phyloP scores from a whole-genome alignment of 2,113 vertebrate species.

The Chaetodon auriga region DNA sequence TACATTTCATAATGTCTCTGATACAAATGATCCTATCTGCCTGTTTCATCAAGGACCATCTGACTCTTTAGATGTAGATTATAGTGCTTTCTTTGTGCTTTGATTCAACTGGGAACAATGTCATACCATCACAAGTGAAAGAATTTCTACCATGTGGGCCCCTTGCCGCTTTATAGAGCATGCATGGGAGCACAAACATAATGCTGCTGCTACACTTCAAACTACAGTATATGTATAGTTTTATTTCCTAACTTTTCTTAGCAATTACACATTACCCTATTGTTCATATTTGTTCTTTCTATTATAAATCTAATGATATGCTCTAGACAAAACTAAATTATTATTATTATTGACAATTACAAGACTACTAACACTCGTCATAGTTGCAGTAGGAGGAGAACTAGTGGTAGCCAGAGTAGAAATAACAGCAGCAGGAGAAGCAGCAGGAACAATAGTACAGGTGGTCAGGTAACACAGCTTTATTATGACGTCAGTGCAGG shows the following conservation, averaged over 20 bases:
- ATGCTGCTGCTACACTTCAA: background rate
- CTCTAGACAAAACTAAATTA: background rate
- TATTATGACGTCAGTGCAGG: background rate
- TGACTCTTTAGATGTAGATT: background rate
- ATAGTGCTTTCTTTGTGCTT: constrained; percentile 34
- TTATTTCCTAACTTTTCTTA: background rate
- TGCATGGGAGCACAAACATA: constrained; percentile 25
- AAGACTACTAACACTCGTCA: background rate
- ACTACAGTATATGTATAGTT: background rate
- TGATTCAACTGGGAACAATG: constrained; percentile 21
- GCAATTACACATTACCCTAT: background rate
- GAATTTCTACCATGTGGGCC: constrained; percentile 5
- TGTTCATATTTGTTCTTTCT: background rate
- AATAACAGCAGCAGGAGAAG: background rate
- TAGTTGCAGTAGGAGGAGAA: background rate
- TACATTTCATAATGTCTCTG: background rate
- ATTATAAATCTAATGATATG: no score
- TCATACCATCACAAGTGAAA: constrained; percentile 4
- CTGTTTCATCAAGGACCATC: background rate
- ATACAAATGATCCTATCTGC: background rate
- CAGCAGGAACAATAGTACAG: background rate
- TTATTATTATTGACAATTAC: background rate
- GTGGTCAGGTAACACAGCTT: background rate
- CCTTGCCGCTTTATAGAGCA: constrained; percentile 9
- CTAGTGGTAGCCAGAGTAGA: background rate